Evolutionary conservation across 2,797 vertebrate genomes (phyloP), one percentile per base, ranked within the genome.

Genomic region (Uromys caudimaculatus): DNA sequence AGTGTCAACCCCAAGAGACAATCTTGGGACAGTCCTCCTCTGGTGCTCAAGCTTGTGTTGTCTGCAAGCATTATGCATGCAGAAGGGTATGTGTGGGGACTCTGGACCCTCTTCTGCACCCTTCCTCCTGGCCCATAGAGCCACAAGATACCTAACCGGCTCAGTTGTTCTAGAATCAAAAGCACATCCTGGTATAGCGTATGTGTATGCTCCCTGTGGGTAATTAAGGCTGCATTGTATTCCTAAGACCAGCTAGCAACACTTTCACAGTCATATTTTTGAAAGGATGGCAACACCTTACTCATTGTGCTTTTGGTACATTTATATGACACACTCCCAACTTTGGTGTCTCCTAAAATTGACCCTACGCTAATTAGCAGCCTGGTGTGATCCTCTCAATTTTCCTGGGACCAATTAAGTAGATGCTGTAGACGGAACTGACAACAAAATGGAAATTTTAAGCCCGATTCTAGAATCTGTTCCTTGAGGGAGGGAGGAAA

Each of bases 281-380:
- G 38, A 87, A 89, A 95, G 47, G 77, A n/a, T 90, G 62, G 93
- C 67, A 88, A 75, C 62, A 47, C 60, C 58, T 82, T 85, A 91
- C 17, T 52, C 88, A 60, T 23, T 79, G 71, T 93, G 41, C 75
- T 95, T 96, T 93, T 35, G 54, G 76, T 90, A 76, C 56, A 47
- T 82, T 87, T 88, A 47, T 3, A 73, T 13, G n/a, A 96, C 79
- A 83, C 38, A 77, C 62, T 95, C 69, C 75, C 54, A 90, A 88
- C 78, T 94, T 62, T 1, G 32, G 38, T 64, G 88, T 78, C 85
- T 95, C 82, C 78, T 92, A 90, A 95, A 92, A 77, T 32, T 64
- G 78, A 96, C 69, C 64, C n/a, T 73, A 47, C 91, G 90, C 71
- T 97, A 89, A 96, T 97, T 92, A 96, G 79, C 90, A 92, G 78